phyloP scores from a whole-genome alignment of 2,797 vertebrate species.

The Sarcophilus harrisii region DNA sequence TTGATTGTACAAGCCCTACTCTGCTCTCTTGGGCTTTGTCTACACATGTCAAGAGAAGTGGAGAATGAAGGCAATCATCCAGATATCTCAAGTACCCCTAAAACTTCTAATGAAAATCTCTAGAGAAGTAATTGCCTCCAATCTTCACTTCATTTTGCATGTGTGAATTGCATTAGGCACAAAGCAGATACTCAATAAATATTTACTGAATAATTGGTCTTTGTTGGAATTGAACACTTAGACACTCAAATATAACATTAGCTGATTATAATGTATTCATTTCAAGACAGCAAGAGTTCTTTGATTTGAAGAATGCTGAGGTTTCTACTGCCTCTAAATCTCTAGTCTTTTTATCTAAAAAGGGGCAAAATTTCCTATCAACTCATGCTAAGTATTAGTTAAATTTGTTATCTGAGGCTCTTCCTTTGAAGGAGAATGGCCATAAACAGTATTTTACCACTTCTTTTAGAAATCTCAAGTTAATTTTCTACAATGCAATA shows the following conservation, averaged over 20 bases:
- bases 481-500: not conserved
- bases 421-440: not conserved
- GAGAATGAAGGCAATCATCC: not conserved
- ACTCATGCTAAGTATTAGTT: not conserved
- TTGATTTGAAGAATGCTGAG: not conserved
- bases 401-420: not conserved
- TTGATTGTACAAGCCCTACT: not conserved
- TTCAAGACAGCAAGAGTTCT: not conserved
- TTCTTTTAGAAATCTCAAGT: not conserved
- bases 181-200: not conserved
- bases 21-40: not conserved
- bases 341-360: not conserved
- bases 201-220: not conserved
- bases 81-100: not conserved
- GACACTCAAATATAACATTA: not conserved
- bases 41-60: conserved; percentile 3
- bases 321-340: not conserved
- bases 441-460: not conserved
- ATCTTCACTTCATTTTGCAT: not conserved
- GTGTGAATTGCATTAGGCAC: not conserved
- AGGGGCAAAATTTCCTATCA: not conserved
- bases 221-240: not conserved
- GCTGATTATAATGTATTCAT: not conserved
- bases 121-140: not conserved
- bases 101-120: not conserved